Evolutionary conservation across 1,140 invertebrate species (phyloP), one percentile per base, ranked within the genome.

Genomic region (Phocides pigmalion): DNA sequence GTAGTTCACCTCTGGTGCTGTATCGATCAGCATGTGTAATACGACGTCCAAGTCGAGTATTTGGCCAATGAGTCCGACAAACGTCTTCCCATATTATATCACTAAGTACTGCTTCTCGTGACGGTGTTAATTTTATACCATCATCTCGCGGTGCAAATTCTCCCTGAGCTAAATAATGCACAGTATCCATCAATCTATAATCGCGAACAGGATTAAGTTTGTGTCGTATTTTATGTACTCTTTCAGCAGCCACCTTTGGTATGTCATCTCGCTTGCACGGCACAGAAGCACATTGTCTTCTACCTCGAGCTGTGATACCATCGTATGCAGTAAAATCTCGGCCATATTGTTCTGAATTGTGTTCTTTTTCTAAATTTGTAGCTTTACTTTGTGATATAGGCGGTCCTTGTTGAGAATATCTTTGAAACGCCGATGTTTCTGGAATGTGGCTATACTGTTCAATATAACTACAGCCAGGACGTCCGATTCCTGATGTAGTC

Each of bases 21-120:
- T 67, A 77, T 59, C 86, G 79, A 32, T 88, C 89, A 16, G 75
- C 46, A 47, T 87, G 82, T 5, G 70, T 39, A 12, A 76, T 50
- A 5, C 87, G 74, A 35, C 85, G 83, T 25, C 80, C 78, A 11
- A 91, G 73, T 25, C 89, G 70, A 19, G 86, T 72, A 46, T 80
- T 87, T 1, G 89, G 89, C 89, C 89, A 91, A 54, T 91, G 87
- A 5, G 89, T 89, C 8, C 89, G 75, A 69, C 87, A 91, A n/a
- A 91, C 89, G 64, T 91, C 89, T 74, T 91, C 89, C 80, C 81
- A 90, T 59, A 91, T 91, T 19, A 91, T 91, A 58, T 91, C 89
- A 64, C 89, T 91, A 5, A 91, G 69, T n/a, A 91, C 89, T 6
- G 84, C 89, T 77, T 91, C 89, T 49, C 89, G 64, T 0, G 89